Percentiles rank a stretch among this genome's conserved stretches.
These are phyloP conservation scores for Helleia helle DNA, from an alignment of 2,888 invertebrate genomes.

Conservation along the genomic window DNA sequence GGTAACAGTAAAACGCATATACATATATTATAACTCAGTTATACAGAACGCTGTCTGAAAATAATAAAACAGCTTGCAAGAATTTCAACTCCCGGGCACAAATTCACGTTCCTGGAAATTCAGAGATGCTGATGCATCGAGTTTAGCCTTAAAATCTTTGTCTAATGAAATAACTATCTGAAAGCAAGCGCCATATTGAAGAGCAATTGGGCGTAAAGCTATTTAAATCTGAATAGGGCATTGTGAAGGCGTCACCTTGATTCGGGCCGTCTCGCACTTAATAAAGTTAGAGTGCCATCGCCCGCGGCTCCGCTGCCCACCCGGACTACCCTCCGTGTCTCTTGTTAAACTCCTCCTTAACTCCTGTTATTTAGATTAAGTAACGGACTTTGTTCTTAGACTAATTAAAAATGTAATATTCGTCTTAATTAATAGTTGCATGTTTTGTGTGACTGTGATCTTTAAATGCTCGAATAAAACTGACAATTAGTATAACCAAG, in stretches of 20 bases:
- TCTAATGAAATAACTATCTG: slow-evolving; percentile 67
- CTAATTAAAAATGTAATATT: slow-evolving; percentile 17
- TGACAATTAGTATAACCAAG: too few relatives aligned
- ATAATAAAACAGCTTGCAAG: too few relatives aligned
- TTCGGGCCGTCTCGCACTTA: slow-evolving; percentile 53
- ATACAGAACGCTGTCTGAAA: too few relatives aligned
- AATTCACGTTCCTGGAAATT: slow-evolving; percentile 22
- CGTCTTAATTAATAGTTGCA: too few relatives aligned
- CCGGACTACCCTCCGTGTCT: slow-evolving; percentile 34
- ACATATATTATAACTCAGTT: too few relatives aligned
- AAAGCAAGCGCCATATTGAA: slow-evolving; percentile 61
- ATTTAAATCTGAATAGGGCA: slow-evolving; percentile 72
- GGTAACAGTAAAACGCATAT: too few relatives aligned
- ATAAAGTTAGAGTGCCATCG: slow-evolving; percentile 63
- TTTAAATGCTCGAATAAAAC: too few relatives aligned
- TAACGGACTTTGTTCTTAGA: slow-evolving; percentile 4
- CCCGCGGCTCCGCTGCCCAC: slow-evolving; percentile 35
- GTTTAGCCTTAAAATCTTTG: slow-evolving; percentile 45
- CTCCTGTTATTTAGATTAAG: slow-evolving; percentile 10
- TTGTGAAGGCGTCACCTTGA: slow-evolving; percentile 70
- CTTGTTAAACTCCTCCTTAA: slow-evolving; percentile 11
- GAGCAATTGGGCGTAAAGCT: slow-evolving; percentile 72
- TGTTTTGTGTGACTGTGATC: too few relatives aligned
- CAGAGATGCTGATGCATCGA: slow-evolving; percentile 27
- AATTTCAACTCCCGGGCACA: too few relatives aligned